Conservation (phyloP, 2,113 vertebrate species). For the Tenrec ecaudatus region DNA sequence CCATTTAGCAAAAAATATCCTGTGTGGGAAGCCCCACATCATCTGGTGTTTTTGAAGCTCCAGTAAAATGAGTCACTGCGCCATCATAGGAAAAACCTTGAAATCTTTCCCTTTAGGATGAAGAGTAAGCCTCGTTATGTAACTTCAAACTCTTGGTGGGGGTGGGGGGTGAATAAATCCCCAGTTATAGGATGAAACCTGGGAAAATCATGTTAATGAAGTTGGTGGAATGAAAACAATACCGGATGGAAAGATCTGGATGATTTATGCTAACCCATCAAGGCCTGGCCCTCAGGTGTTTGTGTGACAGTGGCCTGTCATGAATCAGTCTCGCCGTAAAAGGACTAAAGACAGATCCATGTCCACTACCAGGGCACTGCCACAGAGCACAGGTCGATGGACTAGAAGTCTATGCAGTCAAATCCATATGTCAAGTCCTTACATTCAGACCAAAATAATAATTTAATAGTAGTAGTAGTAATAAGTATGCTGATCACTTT, state of each 20-base stretch:
- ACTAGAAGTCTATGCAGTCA: slow-evolving; percentile 32
- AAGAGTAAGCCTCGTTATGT: slow-evolving; percentile 82
- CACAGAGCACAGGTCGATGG: neutral
- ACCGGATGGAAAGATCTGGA: neutral
- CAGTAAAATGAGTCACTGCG: slow-evolving; percentile 83
- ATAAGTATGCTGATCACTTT: too few species aligned
- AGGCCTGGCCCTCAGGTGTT: neutral
- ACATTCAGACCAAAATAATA: slow-evolving; percentile 24
- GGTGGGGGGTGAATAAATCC: slow-evolving; percentile 64
- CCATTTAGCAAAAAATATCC: slow-evolving; percentile 85
- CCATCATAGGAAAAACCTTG: slow-evolving; percentile 85
- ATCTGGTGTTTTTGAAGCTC: slow-evolving; percentile 85
- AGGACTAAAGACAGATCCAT: neutral
- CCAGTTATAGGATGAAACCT: slow-evolving; percentile 49
- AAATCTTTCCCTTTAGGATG: slow-evolving; percentile 82
- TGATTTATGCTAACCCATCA: neutral
- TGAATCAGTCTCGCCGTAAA: neutral
- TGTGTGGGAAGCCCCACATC: slow-evolving; percentile 84
- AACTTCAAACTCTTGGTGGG: slow-evolving; percentile 74
- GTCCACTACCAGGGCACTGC: slow-evolving; percentile 21
- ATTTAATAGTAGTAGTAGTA: too few species aligned
- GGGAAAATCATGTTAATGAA: slow-evolving; percentile 4
- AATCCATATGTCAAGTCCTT: neutral
- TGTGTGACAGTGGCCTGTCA: neutral
- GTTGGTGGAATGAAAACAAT: neutral